Evolutionary conservation across 2,113 vertebrate genomes (phyloP).

Genomic region (Tetraodon nigroviridis): DNA sequence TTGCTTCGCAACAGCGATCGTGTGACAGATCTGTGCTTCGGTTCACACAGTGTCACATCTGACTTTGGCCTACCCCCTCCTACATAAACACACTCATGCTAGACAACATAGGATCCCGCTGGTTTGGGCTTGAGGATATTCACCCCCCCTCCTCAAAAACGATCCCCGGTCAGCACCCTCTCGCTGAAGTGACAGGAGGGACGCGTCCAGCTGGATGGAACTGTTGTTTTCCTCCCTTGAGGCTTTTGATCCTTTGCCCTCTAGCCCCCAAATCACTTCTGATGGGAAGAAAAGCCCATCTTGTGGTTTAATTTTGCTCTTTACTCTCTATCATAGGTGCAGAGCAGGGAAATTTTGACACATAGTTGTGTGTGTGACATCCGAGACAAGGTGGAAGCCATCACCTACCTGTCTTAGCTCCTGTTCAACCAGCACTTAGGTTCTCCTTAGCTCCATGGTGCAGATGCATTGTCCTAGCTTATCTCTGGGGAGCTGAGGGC

Average conservation of each 20-base stretch:
- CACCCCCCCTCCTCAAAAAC: slow-evolving; percentile 11
- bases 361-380: slow-evolving; percentile 59
- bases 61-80: slow-evolving; percentile 57
- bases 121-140: slow-evolving; percentile 51
- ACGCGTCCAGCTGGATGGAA: slow-evolving; percentile 64
- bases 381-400: slow-evolving; percentile 48
- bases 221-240: slow-evolving; percentile 62
- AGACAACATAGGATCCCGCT: slow-evolving; percentile 35
- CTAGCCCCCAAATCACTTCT: slow-evolving; percentile 46
- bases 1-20: slow-evolving; percentile 66
- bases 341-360: slow-evolving; percentile 12
- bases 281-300: slow-evolving; percentile 43
- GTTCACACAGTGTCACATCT: slow-evolving; percentile 55
- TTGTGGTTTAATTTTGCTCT: slow-evolving; percentile 58
- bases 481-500: slow-evolving; percentile 59
- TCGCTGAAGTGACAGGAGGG: slow-evolving; percentile 59
- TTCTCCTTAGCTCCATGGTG: slow-evolving; percentile 32
- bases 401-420: slow-evolving; percentile 31
- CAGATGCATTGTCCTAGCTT: slow-evolving; percentile 49
- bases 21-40: slow-evolving; percentile 62
- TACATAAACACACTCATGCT: slow-evolving; percentile 38
- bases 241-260: slow-evolving; percentile 63
- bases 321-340: slow-evolving; percentile 14
- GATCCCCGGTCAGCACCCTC: slow-evolving; percentile 35
- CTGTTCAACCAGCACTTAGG: slow-evolving; percentile 25